Conservation (phyloP, 2,888 invertebrate genomes). For the Philonicus albiceps region DNA sequence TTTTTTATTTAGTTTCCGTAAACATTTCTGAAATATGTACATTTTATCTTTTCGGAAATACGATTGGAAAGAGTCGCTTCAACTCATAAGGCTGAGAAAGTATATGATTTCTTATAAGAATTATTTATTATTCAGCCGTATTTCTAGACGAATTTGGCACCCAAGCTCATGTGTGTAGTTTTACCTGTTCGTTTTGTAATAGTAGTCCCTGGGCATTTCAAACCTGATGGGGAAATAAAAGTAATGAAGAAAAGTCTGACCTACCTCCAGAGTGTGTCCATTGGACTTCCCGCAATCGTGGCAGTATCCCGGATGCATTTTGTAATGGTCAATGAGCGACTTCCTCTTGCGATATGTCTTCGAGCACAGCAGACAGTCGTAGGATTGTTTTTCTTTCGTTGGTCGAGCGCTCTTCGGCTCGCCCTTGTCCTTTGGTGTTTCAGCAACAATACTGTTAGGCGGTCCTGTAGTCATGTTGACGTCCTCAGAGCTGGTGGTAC, state of each 20-base stretch:
- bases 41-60: too few relatives aligned
- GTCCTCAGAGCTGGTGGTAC: slow-evolving; percentile 45
- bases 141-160: too few relatives aligned
- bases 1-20: too few relatives aligned
- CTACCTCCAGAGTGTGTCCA: slow-evolving; percentile 60
- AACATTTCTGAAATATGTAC: too few relatives aligned
- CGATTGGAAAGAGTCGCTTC: too few relatives aligned
- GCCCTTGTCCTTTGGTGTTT: slow-evolving; percentile 39
- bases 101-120: too few relatives aligned
- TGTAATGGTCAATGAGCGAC: slow-evolving; percentile 61
- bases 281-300: slow-evolving; percentile 62
- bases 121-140: too few relatives aligned
- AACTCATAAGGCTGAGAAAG: too few relatives aligned
- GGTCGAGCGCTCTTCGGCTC: not conserved
- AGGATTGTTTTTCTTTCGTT: slow-evolving; percentile 50
- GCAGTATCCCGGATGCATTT: slow-evolving; percentile 62
- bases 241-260: not conserved
- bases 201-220: not conserved
- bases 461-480: slow-evolving; percentile 17
- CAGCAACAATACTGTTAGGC: slow-evolving; percentile 44
- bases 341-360: slow-evolving; percentile 62
- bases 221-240: not conserved
- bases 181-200: not conserved
- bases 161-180: not conserved
- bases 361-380: slow-evolving; percentile 60